A percentile compares a stretch with the other conserved stretches of the same genome.
These are phyloP conservation scores for Sarcophilus harrisii DNA, from an alignment of 2,797 vertebrate genomes.

Conservation along the genomic window DNA sequence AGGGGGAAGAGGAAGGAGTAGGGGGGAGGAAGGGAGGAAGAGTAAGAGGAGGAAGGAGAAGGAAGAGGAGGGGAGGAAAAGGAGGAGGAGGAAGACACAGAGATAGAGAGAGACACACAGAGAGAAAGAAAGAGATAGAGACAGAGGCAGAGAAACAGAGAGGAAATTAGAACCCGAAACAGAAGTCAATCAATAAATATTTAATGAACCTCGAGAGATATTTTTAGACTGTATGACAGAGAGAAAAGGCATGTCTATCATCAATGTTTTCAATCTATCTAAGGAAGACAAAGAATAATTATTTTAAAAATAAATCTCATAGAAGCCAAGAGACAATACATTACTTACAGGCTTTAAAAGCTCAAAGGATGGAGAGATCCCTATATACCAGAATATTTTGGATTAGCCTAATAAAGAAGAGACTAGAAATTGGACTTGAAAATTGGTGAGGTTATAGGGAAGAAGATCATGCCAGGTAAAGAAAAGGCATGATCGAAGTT, in stretches of 20 bases:
- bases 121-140: too few relatives aligned
- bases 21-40: too few relatives aligned
- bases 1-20: background rate
- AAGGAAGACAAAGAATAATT: background rate
- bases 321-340: background rate
- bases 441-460: background rate
- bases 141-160: too few relatives aligned
- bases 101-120: background rate
- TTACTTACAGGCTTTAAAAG: background rate
- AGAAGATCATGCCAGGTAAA: background rate
- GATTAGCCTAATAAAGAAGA: background rate
- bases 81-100: background rate
- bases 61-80: too few relatives aligned
- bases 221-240: background rate
- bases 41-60: fast-evolving
- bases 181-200: background rate
- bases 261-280: background rate
- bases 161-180: background rate
- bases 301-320: background rate
- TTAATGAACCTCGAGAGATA: background rate
- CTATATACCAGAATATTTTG: background rate
- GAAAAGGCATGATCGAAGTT: background rate
- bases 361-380: background rate
- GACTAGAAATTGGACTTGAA: background rate
- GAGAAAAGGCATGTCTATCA: background rate